Percentiles rank a stretch among this genome's conserved stretches.
These are phyloP conservation scores for Danaus plexippus DNA, from an alignment of 1,140 invertebrate species.

Conservation along the genomic window DNA sequence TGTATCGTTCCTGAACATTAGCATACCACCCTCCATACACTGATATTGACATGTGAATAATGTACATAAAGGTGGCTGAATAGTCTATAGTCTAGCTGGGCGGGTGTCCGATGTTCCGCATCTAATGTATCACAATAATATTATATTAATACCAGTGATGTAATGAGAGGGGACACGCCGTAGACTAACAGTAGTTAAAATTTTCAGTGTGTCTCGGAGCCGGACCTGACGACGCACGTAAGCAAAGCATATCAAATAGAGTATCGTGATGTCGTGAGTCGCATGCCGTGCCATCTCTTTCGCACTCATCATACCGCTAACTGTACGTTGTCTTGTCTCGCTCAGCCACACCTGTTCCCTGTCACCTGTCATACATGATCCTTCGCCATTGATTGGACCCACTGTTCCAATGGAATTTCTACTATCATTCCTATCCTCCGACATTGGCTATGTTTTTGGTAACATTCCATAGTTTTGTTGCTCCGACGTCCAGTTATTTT, in stretches of 20 bases:
- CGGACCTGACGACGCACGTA: conserved; percentile 63
- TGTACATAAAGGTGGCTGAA: conserved; percentile 35
- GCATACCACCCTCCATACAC: no score
- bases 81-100: conserved; percentile 12
- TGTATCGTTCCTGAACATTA: no score
- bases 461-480: conserved; percentile 9
- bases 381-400: no score
- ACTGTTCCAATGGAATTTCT: no score
- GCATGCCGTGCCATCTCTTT: conserved; percentile 57
- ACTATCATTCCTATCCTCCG: no score
- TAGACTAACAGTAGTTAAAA: conserved; percentile 62
- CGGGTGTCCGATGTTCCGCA: conserved; percentile 32
- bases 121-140: background rate
- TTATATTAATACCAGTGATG: conserved; percentile 11
- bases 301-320: conserved; percentile 44
- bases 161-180: conserved; percentile 30
- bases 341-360: conserved; percentile 40
- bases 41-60: conserved; percentile 31
- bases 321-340: conserved; percentile 57
- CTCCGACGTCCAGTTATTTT: conserved; percentile 28
- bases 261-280: conserved; percentile 66
- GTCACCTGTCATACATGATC: conserved; percentile 28
- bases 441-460: background rate
- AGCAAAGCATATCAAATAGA: conserved; percentile 54
- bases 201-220: conserved; percentile 67